These are phyloP conservation scores for Anastrepha ludens DNA, from an alignment of 1,140 invertebrate species.

Conservation along the genomic window DNA sequence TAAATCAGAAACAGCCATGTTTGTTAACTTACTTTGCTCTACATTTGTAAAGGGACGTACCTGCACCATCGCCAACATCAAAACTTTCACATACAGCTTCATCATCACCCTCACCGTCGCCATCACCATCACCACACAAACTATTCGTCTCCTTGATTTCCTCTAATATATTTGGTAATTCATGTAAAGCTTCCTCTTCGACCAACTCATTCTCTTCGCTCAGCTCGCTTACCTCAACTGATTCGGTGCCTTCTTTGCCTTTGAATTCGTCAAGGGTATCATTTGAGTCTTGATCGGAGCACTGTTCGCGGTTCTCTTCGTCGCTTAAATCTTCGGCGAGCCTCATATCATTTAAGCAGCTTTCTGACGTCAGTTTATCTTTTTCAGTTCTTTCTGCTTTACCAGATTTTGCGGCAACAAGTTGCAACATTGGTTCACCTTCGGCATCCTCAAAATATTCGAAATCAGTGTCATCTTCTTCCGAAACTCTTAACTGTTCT, in stretches of 20 bases:
- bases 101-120: neutral
- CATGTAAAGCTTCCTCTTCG: slow-evolving; percentile 2
- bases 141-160: neutral
- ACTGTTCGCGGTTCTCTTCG: slow-evolving; percentile 24
- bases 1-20: neutral
- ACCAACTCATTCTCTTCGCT: slow-evolving; percentile 26
- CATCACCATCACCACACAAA: slow-evolving; percentile 17
- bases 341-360: neutral
- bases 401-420: neutral
- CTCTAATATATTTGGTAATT: neutral
- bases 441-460: slow-evolving; percentile 31
- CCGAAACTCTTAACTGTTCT: neutral
- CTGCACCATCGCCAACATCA: neutral
- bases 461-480: neutral
- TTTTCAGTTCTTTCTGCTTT: neutral
- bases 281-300: slow-evolving; percentile 8
- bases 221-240: slow-evolving; percentile 4
- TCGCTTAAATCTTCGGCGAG: neutral
- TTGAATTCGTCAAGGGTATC: slow-evolving; percentile 24
- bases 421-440: slow-evolving; percentile 4
- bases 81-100: neutral
- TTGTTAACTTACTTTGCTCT: neutral
- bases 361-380: neutral
- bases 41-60: neutral
- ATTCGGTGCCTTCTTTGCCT: slow-evolving; percentile 20